Evolutionary conservation across 2,888 invertebrate genomes (phyloP).

Genomic region (Sarcophaga rosellei): DNA sequence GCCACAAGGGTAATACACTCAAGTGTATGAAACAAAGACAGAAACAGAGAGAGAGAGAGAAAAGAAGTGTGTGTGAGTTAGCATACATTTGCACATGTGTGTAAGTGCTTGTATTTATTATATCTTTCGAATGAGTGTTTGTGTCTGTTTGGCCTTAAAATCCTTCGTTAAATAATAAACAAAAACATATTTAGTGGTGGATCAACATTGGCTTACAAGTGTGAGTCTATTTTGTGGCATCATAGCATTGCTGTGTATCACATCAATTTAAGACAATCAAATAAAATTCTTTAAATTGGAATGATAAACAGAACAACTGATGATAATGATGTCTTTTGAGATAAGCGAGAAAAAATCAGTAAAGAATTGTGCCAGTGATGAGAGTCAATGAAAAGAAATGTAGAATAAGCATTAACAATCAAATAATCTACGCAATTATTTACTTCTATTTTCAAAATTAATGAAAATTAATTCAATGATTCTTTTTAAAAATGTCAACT

Average conservation of each 20-base stretch:
- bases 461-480: no score
- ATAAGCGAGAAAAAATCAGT: conserved; percentile 9
- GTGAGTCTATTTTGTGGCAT: conserved; percentile 42
- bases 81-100: background rate
- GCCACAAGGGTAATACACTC: conserved; percentile 65
- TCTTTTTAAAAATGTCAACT: no score
- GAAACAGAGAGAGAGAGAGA: background rate
- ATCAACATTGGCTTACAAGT: conserved; percentile 46
- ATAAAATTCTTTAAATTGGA: conserved; percentile 37
- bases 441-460: no score
- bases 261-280: conserved; percentile 51
- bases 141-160: background rate
- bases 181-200: conserved; percentile 55
- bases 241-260: conserved; percentile 31
- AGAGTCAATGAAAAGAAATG: no score
- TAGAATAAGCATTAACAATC: no score
- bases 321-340: conserved; percentile 5
- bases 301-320: conserved; percentile 20
- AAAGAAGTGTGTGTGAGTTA: background rate
- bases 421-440: no score
- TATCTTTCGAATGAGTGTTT: conserved; percentile 6
- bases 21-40: conserved; percentile 3
- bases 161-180: conserved; percentile 41
- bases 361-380: background rate
- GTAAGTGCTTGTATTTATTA: no score